Conservation (phyloP, 2,113 vertebrate genomes). For the Elachura formosa region DNA sequence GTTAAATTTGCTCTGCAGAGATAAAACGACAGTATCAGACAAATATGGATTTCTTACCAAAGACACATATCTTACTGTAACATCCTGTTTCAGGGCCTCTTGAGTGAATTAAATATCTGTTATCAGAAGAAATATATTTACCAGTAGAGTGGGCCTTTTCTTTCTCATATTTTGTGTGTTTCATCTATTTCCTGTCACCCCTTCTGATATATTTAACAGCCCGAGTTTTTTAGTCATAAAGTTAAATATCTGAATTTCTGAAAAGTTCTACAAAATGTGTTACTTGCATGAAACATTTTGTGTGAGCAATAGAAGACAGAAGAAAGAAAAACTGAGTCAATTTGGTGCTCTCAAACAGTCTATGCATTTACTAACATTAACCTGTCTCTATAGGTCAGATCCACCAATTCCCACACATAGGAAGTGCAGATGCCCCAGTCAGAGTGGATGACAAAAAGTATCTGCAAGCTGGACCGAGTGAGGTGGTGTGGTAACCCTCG, state of each 20-base stretch:
- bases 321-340: not conserved
- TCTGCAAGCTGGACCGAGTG: not conserved
- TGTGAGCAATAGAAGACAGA: not conserved
- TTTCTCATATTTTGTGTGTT: not conserved
- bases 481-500: not conserved
- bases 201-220: not conserved
- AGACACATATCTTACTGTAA: constrained; percentile 45
- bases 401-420: constrained; percentile 48
- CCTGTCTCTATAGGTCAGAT: not conserved
- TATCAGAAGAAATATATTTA: constrained; percentile 3
- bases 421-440: not conserved
- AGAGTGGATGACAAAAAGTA: not conserved
- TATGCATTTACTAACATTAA: not conserved
- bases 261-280: not conserved
- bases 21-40: constrained; percentile 34
- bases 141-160: not conserved
- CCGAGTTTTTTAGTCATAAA: not conserved
- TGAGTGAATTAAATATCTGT: not conserved
- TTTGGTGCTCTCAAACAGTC: not conserved
- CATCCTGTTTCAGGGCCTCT: constrained; percentile 34
- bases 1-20: constrained; percentile 36
- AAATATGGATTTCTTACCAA: constrained; percentile 51
- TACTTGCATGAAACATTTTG: not conserved
- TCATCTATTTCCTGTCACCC: not conserved
- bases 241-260: not conserved